A percentile compares a stretch with the other conserved stretches of the same genome.
Conservation (phyloP, 1,140 invertebrate species). For the Trissolcus basalis region DNA sequence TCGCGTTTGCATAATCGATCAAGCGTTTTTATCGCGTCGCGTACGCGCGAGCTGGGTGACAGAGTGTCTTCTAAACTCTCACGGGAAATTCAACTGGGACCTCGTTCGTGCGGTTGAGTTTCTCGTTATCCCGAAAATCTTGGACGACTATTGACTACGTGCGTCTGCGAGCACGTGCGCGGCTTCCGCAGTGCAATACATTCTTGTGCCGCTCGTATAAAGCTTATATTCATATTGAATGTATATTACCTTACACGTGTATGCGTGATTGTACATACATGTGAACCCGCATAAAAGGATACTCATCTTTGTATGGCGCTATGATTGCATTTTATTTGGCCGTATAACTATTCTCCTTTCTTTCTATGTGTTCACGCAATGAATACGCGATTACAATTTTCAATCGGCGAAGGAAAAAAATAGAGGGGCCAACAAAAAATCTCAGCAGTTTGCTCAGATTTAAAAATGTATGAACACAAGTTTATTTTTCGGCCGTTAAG, state of each 20-base stretch:
- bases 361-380: constrained; percentile 30
- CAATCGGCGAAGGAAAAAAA: not conserved
- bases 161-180: constrained; percentile 34
- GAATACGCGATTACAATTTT: constrained; percentile 24
- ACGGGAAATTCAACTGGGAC: constrained; percentile 62
- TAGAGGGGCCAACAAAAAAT: no score
- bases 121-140: constrained; percentile 66
- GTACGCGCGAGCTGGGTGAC: constrained; percentile 34
- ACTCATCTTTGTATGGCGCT: constrained; percentile 10
- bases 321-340: constrained; percentile 23
- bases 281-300: constrained; percentile 10
- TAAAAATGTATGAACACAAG: no score
- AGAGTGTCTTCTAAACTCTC: constrained; percentile 56
- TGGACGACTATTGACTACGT: constrained; percentile 51
- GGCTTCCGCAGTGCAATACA: constrained; percentile 29
- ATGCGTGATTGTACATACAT: not conserved
- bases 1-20: constrained; percentile 61
- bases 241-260: constrained; percentile 19
- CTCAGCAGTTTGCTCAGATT: no score
- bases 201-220: constrained; percentile 15
- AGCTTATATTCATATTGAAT: constrained; percentile 49
- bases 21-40: constrained; percentile 50
- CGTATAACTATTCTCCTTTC: constrained; percentile 19
- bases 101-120: constrained; percentile 55
- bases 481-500: no score